Evolutionary conservation across 2,888 invertebrate species (phyloP).

Genomic region (Mellilla xanthometata): DNA sequence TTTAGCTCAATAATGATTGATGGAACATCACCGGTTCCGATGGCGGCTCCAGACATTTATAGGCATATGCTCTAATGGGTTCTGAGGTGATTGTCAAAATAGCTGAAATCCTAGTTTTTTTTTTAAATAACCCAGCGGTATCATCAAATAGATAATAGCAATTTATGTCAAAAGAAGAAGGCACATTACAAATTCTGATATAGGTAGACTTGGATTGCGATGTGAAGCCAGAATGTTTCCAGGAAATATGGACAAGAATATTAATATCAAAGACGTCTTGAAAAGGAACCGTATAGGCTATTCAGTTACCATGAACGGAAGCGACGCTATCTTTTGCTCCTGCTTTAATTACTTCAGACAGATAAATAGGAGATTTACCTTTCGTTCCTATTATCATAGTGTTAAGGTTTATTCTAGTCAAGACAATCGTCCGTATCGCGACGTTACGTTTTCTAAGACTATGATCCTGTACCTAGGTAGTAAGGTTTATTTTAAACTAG

Average conservation of each 20-base stretch:
- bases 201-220: too few species aligned
- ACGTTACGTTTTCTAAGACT: neutral
- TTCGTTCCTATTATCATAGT: neutral
- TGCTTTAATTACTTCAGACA: slow-evolving; percentile 7
- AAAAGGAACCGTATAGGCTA: slow-evolving; percentile 14
- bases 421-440: neutral
- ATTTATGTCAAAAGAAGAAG: too few species aligned
- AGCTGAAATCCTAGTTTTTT: too few species aligned
- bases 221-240: slow-evolving; percentile 1
- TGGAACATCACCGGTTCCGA: slow-evolving; percentile 57
- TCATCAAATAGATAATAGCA: too few species aligned
- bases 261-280: slow-evolving; percentile 27
- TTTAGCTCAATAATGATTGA: slow-evolving; percentile 63
- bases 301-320: slow-evolving; percentile 15
- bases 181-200: too few species aligned
- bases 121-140: too few species aligned
- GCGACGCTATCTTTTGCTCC: slow-evolving; percentile 8
- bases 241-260: slow-evolving; percentile 24
- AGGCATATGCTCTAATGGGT: slow-evolving; percentile 2
- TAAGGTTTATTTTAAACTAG: slow-evolving; percentile 11
- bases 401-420: slow-evolving; percentile 7
- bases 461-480: neutral
- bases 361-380: neutral
- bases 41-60: slow-evolving; percentile 45
- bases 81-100: neutral